These are phyloP conservation scores for Apis florea DNA, from an alignment of 1,140 invertebrate genomes.

Conservation along the genomic window DNA sequence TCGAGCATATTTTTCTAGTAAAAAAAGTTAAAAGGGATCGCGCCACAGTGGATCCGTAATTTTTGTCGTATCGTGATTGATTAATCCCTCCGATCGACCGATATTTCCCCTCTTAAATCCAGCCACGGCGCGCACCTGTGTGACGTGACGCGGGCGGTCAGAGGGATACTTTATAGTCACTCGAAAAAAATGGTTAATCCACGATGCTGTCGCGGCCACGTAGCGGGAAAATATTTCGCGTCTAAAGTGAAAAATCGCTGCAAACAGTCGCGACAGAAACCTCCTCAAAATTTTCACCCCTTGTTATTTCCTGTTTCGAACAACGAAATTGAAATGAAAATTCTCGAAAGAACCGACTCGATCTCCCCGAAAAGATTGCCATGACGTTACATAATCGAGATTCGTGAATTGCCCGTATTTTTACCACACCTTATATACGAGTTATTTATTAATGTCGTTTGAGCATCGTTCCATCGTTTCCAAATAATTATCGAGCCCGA, in stretches of 20 bases:
- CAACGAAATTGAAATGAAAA: no score
- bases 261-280: no score
- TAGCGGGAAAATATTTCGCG: neutral
- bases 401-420: no score
- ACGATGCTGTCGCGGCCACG: conserved; percentile 10
- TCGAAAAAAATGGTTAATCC: conserved; percentile 24
- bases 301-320: no score
- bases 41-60: neutral
- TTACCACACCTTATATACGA: no score
- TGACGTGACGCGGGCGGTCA: neutral
- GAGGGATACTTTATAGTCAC: conserved; percentile 13
- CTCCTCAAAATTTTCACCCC: no score
- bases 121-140: neutral
- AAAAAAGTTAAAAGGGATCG: neutral
- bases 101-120: neutral
- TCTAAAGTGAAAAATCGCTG: neutral
- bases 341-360: no score
- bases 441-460: no score
- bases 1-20: neutral
- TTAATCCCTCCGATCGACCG: neutral
- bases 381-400: no score
- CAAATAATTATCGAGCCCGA: no score
- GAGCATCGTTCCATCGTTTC: no score
- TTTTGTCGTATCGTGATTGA: conserved; percentile 11
- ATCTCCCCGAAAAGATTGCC: no score